Evolutionary conservation across 2,797 vertebrate genomes (phyloP).

Genomic region (Leptoclinus maculatus): DNA sequence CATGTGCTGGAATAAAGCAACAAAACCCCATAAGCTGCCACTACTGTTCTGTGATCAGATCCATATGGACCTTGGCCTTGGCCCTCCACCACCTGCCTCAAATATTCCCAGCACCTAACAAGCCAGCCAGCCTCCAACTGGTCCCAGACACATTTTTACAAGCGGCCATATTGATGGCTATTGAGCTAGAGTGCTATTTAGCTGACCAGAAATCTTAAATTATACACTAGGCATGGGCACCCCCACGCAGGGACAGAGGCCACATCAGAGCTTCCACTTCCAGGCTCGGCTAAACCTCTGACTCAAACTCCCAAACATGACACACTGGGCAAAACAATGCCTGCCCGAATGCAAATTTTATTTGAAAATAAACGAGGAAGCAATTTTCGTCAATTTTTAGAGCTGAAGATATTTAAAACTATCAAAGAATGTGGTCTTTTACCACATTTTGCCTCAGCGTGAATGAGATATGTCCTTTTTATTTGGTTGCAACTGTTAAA

Average conservation of each 20-base stretch:
- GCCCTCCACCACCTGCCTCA: slow-evolving; percentile 81
- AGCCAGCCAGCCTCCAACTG: slow-evolving; percentile 73
- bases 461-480: slow-evolving; percentile 40
- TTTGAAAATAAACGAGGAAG: slow-evolving; percentile 54
- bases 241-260: slow-evolving; percentile 68
- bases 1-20: slow-evolving; percentile 69
- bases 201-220: slow-evolving; percentile 83
- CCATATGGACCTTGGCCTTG: slow-evolving; percentile 81
- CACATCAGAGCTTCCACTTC: slow-evolving; percentile 76
- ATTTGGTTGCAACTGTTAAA: slow-evolving; percentile 30
- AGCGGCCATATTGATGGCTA: slow-evolving; percentile 81
- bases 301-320: slow-evolving; percentile 61
- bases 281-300: slow-evolving; percentile 50
- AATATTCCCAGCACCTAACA: slow-evolving; percentile 79
- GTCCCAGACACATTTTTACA: slow-evolving; percentile 82
- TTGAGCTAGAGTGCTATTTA: slow-evolving; percentile 81
- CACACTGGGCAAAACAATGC: slow-evolving; percentile 44
- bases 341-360: slow-evolving; percentile 56
- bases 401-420: slow-evolving; percentile 35
- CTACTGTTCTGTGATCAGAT: slow-evolving; percentile 87
- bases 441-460: slow-evolving; percentile 24
- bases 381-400: slow-evolving; percentile 37
- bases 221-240: slow-evolving; percentile 77
- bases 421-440: slow-evolving; percentile 33
- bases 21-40: slow-evolving; percentile 77